Evolutionary conservation across 1,140 invertebrate genomes (phyloP).

Genomic region (Hormaphis cornu): DNA sequence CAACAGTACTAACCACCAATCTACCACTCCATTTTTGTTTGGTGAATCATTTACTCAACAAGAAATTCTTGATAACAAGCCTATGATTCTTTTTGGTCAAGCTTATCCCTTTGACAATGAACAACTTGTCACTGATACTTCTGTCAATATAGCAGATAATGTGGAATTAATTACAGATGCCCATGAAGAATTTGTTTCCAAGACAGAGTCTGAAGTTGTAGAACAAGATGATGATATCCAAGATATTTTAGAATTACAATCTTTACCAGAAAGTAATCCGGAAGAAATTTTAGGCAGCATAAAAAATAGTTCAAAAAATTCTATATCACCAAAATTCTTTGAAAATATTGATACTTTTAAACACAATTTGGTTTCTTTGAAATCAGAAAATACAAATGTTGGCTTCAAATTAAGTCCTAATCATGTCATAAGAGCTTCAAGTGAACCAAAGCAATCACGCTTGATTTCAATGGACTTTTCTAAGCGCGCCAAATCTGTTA

Average conservation of each 20-base stretch:
- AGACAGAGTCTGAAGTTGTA: not conserved
- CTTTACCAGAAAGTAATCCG: conserved; percentile 8
- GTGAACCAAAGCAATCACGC: not conserved
- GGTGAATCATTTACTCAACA: conserved; percentile 1
- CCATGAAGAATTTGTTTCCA: not conserved
- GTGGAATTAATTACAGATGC: not conserved
- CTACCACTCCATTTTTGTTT: conserved; percentile 2
- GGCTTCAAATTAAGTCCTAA: not conserved
- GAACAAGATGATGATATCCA: not conserved
- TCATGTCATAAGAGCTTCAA: not conserved
- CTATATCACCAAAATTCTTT: not conserved
- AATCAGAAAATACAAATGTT: not conserved
- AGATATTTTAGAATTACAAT: conserved; percentile 16
- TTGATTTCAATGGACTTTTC: not conserved
- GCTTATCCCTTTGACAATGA: conserved; percentile 3
- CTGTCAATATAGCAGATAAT: not conserved
- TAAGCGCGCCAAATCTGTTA: not conserved
- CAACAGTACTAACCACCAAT: no score
- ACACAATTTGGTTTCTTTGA: not conserved
- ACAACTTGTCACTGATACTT: not conserved
- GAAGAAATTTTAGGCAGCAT: not conserved
- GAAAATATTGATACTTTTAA: not conserved
- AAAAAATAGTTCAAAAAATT: not conserved
- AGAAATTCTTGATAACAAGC: not conserved
- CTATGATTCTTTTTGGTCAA: conserved; percentile 1